phyloP scores from a whole-genome alignment of 2,797 vertebrate species.

The Coilia nasus region DNA sequence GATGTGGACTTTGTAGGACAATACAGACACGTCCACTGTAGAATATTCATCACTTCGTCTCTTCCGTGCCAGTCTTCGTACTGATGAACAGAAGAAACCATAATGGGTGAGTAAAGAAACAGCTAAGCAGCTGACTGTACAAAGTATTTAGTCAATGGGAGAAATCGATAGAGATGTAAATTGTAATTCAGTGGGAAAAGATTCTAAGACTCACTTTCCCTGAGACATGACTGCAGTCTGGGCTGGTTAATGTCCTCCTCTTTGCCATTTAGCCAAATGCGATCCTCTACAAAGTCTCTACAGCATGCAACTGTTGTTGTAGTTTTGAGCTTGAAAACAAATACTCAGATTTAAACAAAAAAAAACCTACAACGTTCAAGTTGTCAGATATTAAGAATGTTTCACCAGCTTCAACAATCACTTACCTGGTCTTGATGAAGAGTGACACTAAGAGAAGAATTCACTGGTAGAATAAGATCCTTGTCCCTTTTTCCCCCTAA shows the following conservation, averaged over 20 bases:
- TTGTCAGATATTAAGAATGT: neutral
- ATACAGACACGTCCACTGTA: constrained; percentile 55
- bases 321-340: constrained; percentile 83
- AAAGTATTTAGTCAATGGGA: too few relatives aligned
- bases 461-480: constrained; percentile 91
- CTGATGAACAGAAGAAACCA: constrained; percentile 61
- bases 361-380: neutral
- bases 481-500: constrained; percentile 94
- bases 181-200: neutral
- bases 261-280: constrained; percentile 91
- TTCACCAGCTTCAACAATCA: neutral
- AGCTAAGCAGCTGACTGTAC: neutral
- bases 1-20: constrained; percentile 86
- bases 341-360: neutral
- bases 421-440: constrained; percentile 93
- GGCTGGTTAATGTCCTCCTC: constrained; percentile 84
- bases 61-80: constrained; percentile 86
- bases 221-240: constrained; percentile 88
- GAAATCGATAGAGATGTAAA: too few relatives aligned
- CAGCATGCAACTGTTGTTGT: constrained; percentile 86
- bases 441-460: constrained; percentile 93
- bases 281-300: constrained; percentile 84
- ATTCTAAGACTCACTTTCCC: constrained; percentile 84
- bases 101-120: neutral
- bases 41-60: constrained; percentile 64